Base-by-base conservation (phyloP, 2,113 vertebrate species). In the Hippocampus zosterae region DNA sequence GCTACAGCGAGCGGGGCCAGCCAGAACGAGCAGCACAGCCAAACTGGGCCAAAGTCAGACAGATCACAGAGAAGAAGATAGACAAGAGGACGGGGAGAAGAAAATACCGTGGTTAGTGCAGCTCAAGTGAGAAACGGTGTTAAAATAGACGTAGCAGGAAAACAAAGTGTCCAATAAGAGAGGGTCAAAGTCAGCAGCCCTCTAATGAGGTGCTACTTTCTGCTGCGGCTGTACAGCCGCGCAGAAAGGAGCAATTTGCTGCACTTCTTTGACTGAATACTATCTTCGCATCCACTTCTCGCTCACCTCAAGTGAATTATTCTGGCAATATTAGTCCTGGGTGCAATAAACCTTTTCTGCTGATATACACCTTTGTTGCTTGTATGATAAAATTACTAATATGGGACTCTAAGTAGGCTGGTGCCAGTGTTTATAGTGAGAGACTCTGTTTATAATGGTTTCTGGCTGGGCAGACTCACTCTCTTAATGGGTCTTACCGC, bases 41-140 rank as follows among this genome's bases (percentile, higher is more conserved):
- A 62, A 62, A 62, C 60, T 62, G 40, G 60, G 60, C 60, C 81
- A 87, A 82, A 85, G 71, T 76, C 70, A 68, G 67, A 21, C 48
- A 75, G 69, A 85, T 78, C 70, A 81, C 74, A 87, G 76, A 68
- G 77, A 60, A 77, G 60, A 64, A 75, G 63, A 74, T 62, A 42
- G 67, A 72, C 67, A 68, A 76, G 57, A 33, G 75, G 7, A n/a
- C 69, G 5, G 52, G 73, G 78, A 63, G 68, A 70, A 55, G 60
- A 76, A 37, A 55, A 74, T 72, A 72, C 73, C 78, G 82, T 84
- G 85, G 77, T 82, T 85, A 67, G 52, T 48, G 59, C 63, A 78
- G 78, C 81, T 84, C 86, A 62, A 82, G 68, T 70, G 48, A 75
- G 71, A 77, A 68, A 75, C 62, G 64, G 37, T 11, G n/a, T 65